Base-by-base conservation (phyloP, 2,113 vertebrate genomes). In the Mustela nigripes region DNA sequence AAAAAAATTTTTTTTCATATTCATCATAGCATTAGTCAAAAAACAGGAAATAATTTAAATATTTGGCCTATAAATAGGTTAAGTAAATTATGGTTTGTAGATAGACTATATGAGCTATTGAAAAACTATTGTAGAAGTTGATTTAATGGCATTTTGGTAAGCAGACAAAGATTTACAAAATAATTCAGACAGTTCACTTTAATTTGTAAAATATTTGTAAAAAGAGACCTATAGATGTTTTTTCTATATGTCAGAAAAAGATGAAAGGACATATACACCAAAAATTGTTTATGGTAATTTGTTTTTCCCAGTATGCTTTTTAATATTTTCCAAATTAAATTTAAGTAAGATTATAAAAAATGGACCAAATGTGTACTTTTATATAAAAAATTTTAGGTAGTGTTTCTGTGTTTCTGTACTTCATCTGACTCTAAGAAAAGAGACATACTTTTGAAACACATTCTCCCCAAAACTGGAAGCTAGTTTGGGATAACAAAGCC, bases 371-470 rank as follows among this genome's bases (percentile, higher is more conserved):
- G 79, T 22, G 28, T 45, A 91, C 45, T 80, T 67, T 84, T 65
- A 53, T 31, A 58, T 88, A 83, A 62, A 92, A 83, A 73, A 36
- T 18, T 39, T 84, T 81, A 48, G 11, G 69, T 42, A 39, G 11
- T 74, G 33, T 81, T 81, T 90, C 79, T 63, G 19, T 78, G 69
- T 84, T 79, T 73, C 56, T 94, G 21, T 71, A 42, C 73, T 60
- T 94, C 53, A 63, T 71, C 62, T 11, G 31, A 92, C 45, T 95
- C 60, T 73, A 33, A 84, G 58, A 89, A 84, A 82, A 88, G 90
- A 79, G 42, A 63, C 36, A 19, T 94, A 73, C 95, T 92, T 94
- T 60, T 94, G n/a, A 85, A 89, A 85, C 63, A 85, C 21, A 50
- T 14, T 74, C 26, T 33, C 7, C 65, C 15, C 18, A 42, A 76